Base-by-base conservation (phyloP, 1,140 invertebrate genomes). In the Bombus picipes region DNA sequence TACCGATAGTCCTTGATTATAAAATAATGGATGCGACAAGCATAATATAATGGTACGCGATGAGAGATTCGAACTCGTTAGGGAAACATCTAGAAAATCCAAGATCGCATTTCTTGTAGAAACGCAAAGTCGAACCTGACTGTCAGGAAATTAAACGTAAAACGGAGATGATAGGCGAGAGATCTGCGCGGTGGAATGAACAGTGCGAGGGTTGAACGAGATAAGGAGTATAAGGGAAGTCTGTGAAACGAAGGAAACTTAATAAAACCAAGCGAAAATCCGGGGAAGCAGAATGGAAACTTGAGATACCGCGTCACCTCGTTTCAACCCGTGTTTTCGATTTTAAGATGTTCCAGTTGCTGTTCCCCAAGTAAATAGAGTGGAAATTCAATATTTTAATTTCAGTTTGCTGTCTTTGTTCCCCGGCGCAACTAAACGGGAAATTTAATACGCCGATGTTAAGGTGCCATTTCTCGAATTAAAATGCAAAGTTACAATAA, bases 241-340 rank as follows among this genome's bases (percentile, higher is more conserved):
- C 79, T 10, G 47, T 34, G 68, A 39, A 59, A 37, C 79, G 79
- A 72, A 39, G 65, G 66, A 57, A 53, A 81, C 47, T 81, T 81
- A 73, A 81, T 81, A 81, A 81, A 73, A 72, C 41, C 47, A 53
- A 73, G 37, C 10, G 79, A 37, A 59, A 53, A 81, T 73, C 79
- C 68, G 10, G 47, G 47, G 79, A 32, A 73, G n/a, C 34, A 59
- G 47, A 81, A 81, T 62, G 79, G 79, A 73, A 73, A 81, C 9
- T 32, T 18, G 79, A 81, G 68, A 81, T 71, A 81, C 47, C 79
- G 78, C 37, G 37, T 59, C 59, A 62, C 28, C 59, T 53, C 37
- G 53, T 34, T 39, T 15, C 28, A 13, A 28, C 1, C 25, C 9
- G 37, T n/a, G 37, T 59, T 41, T 41, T 34, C 28, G 79, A 81